Evolutionary conservation across 2,888 invertebrate species (phyloP).

Genomic region (Fabriciana adippe): DNA sequence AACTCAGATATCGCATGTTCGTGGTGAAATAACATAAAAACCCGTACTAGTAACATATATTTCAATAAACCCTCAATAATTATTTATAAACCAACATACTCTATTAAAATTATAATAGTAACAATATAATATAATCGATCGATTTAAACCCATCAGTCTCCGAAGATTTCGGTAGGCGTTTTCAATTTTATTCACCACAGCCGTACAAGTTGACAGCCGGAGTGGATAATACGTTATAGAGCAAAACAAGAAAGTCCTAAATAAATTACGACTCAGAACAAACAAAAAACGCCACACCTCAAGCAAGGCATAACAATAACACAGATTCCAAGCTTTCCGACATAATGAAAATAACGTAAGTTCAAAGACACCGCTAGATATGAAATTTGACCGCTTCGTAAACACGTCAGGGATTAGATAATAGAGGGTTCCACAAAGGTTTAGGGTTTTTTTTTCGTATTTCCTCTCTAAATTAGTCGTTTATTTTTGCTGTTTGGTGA

Average conservation of each 20-base stretch:
- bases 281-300: constrained; percentile 67
- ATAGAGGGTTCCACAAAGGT: constrained; percentile 43
- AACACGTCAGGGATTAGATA: constrained; percentile 51
- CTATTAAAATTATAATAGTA: not conserved
- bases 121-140: not conserved
- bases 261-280: constrained; percentile 61
- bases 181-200: constrained; percentile 54
- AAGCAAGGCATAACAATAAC: constrained; percentile 73
- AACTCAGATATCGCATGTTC: too few relatives aligned
- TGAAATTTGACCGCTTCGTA: constrained; percentile 60
- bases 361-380: constrained; percentile 47
- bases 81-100: too few relatives aligned
- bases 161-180: constrained; percentile 49
- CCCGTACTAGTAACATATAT: too few relatives aligned
- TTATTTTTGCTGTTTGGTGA: constrained; percentile 44
- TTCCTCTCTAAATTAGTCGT: constrained; percentile 48
- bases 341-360: constrained; percentile 62
- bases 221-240: constrained; percentile 57
- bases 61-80: too few relatives aligned
- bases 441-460: constrained; percentile 41
- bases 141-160: constrained; percentile 20
- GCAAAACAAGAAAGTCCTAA: constrained; percentile 60
- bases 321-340: constrained; percentile 53
- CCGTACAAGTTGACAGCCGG: constrained; percentile 53
- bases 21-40: too few relatives aligned